phyloP scores from a whole-genome alignment of 2,797 vertebrate genomes.

The Vespertilio murinus region DNA sequence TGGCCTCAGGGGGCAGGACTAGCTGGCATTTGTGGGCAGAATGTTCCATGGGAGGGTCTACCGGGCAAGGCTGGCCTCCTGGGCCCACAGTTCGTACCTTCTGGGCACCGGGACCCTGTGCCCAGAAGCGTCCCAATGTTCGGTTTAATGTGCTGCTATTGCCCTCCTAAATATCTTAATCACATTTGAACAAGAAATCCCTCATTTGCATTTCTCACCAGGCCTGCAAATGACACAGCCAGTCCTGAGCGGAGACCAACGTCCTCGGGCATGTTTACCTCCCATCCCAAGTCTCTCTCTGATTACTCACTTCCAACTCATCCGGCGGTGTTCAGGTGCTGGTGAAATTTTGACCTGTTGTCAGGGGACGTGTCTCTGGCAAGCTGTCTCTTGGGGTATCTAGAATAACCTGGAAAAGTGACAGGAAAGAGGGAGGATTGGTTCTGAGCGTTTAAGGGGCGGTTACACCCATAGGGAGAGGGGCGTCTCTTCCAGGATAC shows the following conservation, averaged over 20 bases:
- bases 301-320: background rate
- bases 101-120: rapidly evolving
- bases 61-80: background rate
- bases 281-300: background rate
- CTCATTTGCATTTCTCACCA: background rate
- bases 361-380: background rate
- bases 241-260: background rate
- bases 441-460: background rate
- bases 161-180: background rate
- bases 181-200: background rate
- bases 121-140: background rate
- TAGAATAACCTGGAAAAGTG: background rate
- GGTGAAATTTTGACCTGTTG: background rate
- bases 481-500: background rate
- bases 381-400: background rate
- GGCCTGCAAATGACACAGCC: background rate
- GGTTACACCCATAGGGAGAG: background rate
- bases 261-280: background rate
- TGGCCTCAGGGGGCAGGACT: background rate
- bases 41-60: background rate
- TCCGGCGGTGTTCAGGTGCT: background rate
- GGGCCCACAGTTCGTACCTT: background rate
- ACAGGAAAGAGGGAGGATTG: background rate
- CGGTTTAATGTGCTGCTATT: background rate
- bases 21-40: background rate